Evolutionary conservation across 2,888 invertebrate species (phyloP), one percentile per base, ranked within the genome.

Genomic region (Dichetophora obliterata): DNA sequence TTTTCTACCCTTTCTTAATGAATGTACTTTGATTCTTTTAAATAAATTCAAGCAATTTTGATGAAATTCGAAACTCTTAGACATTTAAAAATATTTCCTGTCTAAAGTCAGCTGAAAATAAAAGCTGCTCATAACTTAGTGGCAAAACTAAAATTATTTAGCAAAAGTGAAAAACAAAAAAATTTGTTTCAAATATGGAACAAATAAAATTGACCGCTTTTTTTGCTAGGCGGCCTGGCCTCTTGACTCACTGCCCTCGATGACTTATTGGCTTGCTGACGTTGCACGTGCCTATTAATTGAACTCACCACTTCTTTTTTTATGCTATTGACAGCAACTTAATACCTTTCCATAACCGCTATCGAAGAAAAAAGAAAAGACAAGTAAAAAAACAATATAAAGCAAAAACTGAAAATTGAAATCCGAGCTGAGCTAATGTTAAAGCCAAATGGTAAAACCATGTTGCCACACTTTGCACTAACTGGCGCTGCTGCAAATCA

Each of bases 381-480:
- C 27, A 50, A 73, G 11, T 5, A 31, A 50, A 57, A 59, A 14
- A 48, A 48, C 3, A 59, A 71, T 22, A 57, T 19, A 68, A 57
- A n/a, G n/a, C n/a, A n/a, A n/a, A n/a, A 66, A 5, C 43, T 2
- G 3, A 61, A 59, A 61, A 48, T 48, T 14, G 66, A 22, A 74
- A 66, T 24, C 14, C 24, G 22, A 71, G 57, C 71, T 27, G 48
- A 34, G 24, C 11, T 14, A 24, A 22, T 37, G 16, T 9, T n/a
- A 27, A 19, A 27, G 48, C 48, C 27, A 76, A 76, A 76, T 68
- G 72, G 72, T 68, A 57, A 76, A 76, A 76, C 16, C 72, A 54
- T 72, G 72, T 68, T 76, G 66, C 76, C 71, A 71, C 76, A 76
- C 65, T 71, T 69, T 71, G 50, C 43, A 61, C 59, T 19, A 63